A percentile compares a stretch with the other conserved stretches of the same genome.
These are phyloP conservation scores for Gastracanthus pulcherrimus DNA, from an alignment of 2,888 invertebrate species.

Conservation along the genomic window DNA sequence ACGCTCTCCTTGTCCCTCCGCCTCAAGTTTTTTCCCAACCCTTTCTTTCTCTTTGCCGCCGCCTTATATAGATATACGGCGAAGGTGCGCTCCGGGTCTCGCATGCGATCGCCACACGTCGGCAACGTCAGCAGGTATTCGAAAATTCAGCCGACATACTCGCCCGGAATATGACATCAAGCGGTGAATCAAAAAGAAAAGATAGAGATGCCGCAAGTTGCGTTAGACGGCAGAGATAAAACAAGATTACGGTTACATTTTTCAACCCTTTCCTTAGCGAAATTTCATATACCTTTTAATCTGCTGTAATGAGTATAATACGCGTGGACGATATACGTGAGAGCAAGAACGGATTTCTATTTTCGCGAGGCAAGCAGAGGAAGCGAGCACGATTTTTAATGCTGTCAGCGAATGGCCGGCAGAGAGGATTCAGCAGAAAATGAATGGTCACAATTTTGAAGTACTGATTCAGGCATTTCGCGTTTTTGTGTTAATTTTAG, in stretches of 20 bases:
- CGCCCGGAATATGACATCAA: constrained; percentile 14
- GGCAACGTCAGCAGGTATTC: constrained; percentile 34
- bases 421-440: background rate
- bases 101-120: background rate
- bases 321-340: background rate
- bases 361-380: background rate
- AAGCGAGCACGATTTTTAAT: constrained; percentile 17
- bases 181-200: background rate
- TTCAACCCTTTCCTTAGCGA: background rate
- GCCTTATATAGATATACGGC: background rate
- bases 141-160: constrained; percentile 25
- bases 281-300: background rate
- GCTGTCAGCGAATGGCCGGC: background rate
- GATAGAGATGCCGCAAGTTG: background rate
- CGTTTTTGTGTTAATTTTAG: constrained; percentile 4
- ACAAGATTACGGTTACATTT: background rate
- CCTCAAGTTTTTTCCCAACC: background rate
- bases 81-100: too few relatives aligned
- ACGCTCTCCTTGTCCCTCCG: background rate
- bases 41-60: background rate
- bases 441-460: constrained; percentile 1
- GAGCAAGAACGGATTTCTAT: constrained; percentile 32
- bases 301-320: background rate
- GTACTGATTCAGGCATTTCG: background rate
- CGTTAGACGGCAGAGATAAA: background rate